Evolutionary conservation across 2,888 invertebrate genomes (phyloP).

Genomic region (Serrognathus titanus): DNA sequence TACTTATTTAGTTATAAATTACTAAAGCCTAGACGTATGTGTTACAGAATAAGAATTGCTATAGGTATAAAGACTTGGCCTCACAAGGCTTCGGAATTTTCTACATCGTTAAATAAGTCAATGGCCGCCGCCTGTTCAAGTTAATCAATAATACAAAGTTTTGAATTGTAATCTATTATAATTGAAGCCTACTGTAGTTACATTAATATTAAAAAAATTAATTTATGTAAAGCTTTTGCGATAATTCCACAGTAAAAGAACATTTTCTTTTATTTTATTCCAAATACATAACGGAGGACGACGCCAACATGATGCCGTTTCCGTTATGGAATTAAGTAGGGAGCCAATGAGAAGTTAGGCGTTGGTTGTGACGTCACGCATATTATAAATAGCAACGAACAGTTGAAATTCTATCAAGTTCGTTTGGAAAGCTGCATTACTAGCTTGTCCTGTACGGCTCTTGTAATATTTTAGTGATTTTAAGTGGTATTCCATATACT

Average conservation of each 20-base stretch:
- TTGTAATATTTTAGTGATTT: constrained; percentile 28
- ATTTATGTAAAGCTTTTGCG: too few species aligned
- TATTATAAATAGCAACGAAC: constrained; percentile 57
- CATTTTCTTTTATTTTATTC: constrained; percentile 8
- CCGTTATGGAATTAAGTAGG: constrained; percentile 32
- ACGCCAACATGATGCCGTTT: constrained; percentile 22
- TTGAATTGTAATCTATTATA: background rate
- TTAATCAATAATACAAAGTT: background rate
- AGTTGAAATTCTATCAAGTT: constrained; percentile 52
- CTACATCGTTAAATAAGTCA: constrained; percentile 8
- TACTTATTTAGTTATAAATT: too few species aligned
- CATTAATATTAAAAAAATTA: too few species aligned
- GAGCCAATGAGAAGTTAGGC: constrained; percentile 54
- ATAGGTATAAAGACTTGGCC: too few species aligned
- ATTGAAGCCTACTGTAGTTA: too few species aligned
- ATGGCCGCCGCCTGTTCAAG: background rate
- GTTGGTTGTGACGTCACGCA: constrained; percentile 52
- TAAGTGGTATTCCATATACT: constrained; percentile 12
- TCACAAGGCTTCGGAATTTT: background rate
- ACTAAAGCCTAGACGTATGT: too few species aligned
- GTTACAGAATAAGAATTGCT: too few species aligned
- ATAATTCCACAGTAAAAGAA: too few species aligned
- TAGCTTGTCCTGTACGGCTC: constrained; percentile 41
- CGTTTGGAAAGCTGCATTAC: constrained; percentile 70
- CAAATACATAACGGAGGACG: constrained; percentile 2